These are phyloP conservation scores for Gadopsis marmoratus DNA, from an alignment of 2,797 vertebrate genomes.

Conservation along the genomic window DNA sequence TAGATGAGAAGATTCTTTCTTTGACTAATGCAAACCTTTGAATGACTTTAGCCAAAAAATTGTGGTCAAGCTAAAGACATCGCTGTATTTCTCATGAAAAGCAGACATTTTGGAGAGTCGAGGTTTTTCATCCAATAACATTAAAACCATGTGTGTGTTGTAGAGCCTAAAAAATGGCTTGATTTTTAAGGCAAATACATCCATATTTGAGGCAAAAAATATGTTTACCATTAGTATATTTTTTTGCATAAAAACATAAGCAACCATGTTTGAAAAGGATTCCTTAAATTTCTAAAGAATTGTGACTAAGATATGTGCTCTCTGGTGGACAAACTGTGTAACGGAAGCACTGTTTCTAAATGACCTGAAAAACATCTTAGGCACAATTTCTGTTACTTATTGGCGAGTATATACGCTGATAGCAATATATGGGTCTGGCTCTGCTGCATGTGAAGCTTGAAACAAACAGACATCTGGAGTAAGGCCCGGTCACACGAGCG, in stretches of 20 bases:
- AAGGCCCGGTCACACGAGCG: neutral
- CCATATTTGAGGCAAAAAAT: neutral
- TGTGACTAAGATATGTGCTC: too few relatives aligned
- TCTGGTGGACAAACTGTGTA: neutral
- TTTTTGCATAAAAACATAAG: neutral
- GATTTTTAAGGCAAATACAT: constrained; percentile 6
- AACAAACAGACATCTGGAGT: neutral
- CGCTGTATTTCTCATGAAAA: neutral
- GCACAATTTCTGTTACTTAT: neutral
- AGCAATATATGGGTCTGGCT: neutral
- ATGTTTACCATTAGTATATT: neutral
- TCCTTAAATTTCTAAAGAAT: too few relatives aligned
- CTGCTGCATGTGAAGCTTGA: neutral
- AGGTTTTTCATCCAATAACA: constrained; percentile 10
- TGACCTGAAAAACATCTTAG: neutral
- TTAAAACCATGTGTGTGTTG: neutral
- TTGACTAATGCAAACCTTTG: neutral
- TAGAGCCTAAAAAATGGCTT: neutral
- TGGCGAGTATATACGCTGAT: neutral
- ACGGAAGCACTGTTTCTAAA: neutral
- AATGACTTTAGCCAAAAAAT: neutral
- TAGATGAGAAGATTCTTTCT: neutral
- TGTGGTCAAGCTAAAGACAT: neutral
- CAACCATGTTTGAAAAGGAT: neutral
- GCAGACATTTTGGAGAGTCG: constrained; percentile 1